A percentile compares a stretch with the other conserved stretches of the same genome.
phyloP scores from a whole-genome alignment of 2,113 vertebrate genomes.

The Rhea pennata region DNA sequence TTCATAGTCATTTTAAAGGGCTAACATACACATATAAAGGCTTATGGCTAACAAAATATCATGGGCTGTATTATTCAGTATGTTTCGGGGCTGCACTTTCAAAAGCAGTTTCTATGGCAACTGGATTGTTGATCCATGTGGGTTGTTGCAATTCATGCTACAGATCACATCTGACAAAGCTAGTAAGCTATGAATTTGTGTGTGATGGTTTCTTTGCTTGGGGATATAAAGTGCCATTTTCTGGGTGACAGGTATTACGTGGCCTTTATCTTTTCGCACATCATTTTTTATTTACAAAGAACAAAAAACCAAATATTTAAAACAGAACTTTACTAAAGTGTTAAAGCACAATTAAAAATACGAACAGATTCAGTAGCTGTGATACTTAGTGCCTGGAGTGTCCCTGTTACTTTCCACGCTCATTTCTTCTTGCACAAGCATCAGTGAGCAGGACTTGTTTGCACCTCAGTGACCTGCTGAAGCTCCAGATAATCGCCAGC shows the following conservation, averaged over 20 bases:
- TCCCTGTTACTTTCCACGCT: neutral
- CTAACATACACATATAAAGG: neutral
- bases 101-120: constrained; percentile 52
- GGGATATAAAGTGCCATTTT: neutral
- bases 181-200: neutral
- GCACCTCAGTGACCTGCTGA: neutral
- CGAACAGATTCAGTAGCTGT: neutral
- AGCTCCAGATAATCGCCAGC: neutral
- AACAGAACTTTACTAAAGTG: neutral
- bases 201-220: neutral
- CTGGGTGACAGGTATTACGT: neutral
- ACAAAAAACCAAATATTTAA: neutral
- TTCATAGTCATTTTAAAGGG: neutral
- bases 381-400: neutral
- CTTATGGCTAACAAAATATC: neutral
- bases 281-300: neutral
- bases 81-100: neutral
- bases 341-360: neutral
- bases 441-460: neutral
- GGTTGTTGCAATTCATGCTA: constrained; percentile 1
- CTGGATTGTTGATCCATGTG: neutral
- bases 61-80: neutral
- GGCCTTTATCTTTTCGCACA: neutral
- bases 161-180: neutral
- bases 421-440: neutral